Conservation (phyloP, 2,888 invertebrate species). For the Synanthedon vespiformis region DNA sequence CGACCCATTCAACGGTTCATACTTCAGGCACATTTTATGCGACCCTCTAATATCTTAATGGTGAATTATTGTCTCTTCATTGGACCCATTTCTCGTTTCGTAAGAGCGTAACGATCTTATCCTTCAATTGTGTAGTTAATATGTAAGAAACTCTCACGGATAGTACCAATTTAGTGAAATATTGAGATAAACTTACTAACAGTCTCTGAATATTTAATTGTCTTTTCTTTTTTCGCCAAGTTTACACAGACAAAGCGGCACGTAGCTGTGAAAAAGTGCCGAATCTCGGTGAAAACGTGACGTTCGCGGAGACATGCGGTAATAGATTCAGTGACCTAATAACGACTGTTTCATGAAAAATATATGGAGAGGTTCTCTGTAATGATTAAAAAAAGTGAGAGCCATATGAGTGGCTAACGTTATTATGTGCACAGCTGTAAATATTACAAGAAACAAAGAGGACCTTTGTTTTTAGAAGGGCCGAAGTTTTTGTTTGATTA, state of each 20-base stretch:
- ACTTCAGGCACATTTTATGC: background rate
- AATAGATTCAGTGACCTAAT: constrained; percentile 4
- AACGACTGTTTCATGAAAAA: background rate
- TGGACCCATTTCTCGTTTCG: constrained; percentile 14
- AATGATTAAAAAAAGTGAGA: background rate
- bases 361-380: background rate
- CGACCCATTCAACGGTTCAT: background rate
- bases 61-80: constrained; percentile 29
- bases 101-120: background rate
- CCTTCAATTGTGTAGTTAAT: background rate
- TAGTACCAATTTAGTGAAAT: background rate
- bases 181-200: background rate
- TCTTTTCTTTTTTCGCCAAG: background rate
- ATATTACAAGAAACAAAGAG: background rate
- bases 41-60: constrained; percentile 13
- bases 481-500: background rate
- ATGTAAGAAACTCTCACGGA: background rate
- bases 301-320: background rate
- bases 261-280: background rate
- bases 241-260: background rate
- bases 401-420: background rate
- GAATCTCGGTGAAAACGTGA: background rate
- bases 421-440: background rate
- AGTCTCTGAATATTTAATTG: background rate
- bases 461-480: background rate